These are phyloP conservation scores for Rostratula benghalensis DNA, from an alignment of 2,113 vertebrate species.

Conservation along the genomic window DNA sequence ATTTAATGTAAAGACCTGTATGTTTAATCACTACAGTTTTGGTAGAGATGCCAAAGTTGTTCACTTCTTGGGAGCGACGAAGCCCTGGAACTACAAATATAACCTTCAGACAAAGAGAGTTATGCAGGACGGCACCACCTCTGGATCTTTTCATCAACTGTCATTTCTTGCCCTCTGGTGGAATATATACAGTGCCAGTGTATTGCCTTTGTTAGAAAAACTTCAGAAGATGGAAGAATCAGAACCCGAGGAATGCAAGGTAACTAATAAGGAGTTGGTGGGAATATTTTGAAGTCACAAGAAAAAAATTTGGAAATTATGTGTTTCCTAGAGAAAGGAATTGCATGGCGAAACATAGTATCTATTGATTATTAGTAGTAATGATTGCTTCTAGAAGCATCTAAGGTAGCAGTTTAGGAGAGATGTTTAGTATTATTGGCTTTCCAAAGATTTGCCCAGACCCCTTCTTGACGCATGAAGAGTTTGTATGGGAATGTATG, in stretches of 20 bases:
- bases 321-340: background rate
- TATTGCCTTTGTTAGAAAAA: constrained; percentile 46
- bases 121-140: background rate
- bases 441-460: background rate
- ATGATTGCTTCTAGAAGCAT: background rate
- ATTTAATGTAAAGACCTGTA: background rate
- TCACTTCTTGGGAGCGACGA: constrained; percentile 84
- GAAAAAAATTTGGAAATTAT: background rate
- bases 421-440: background rate
- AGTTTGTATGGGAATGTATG: background rate
- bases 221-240: background rate
- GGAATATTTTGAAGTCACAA: background rate
- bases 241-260: background rate
- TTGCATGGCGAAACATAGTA: background rate
- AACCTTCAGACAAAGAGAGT: constrained; percentile 56
- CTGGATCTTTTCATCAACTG: constrained; percentile 20
- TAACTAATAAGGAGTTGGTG: background rate
- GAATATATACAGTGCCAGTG: constrained; percentile 70
- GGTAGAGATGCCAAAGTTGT: constrained; percentile 85
- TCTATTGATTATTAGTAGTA: background rate
- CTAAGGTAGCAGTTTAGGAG: background rate
- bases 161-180: constrained; percentile 83
- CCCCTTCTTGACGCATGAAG: background rate
- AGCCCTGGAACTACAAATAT: constrained; percentile 83
- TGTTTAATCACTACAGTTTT: constrained; percentile 72